Base-by-base conservation (phyloP, 2,113 vertebrate genomes). In the Rhadina sibilatrix region DNA sequence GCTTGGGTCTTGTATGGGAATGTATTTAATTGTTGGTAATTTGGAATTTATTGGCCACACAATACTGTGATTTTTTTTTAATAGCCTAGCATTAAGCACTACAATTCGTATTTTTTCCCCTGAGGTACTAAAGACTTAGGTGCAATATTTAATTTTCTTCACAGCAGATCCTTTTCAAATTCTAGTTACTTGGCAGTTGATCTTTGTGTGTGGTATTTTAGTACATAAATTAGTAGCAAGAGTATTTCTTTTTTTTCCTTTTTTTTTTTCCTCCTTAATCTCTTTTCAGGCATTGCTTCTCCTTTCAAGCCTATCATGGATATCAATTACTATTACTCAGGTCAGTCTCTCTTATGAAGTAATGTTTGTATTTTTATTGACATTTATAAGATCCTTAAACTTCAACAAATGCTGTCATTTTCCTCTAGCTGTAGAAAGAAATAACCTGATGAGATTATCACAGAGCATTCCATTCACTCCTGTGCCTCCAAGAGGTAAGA, bases 401-500 rank as follows among this genome's bases (percentile, higher is more conserved):
- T 93, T 56, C 61, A 33, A 87, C 59, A 42, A 94, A 87, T 94
- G 85, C 53, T 96, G 31, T 94, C 6, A 97, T 82, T 90, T 94
- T 95, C 89, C 59, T 97, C 35, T 83, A 99, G 99, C 99, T 97
- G 99, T 99, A 92, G 99, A 99, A 98, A 99, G 99, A 96, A 99
- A 99, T 97, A 99, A 99, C 97, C 98, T 99, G 97, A 99, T 99
- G 99, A 98, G 99, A 91, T 98, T 99, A 91, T 99, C 99, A 56
- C 99, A 99, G 97, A 99, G 99, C 84, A 99, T 99, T 97, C 99
- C 99, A 27, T 99, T 99, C 97, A 99, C 99, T 92, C 99, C 99
- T 31, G 99, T 99, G 93, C 99, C 99, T 97, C 99, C 99, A 87
- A 98, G 99, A 99, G 99, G 99, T 99, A 98, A 98, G 98, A 95